phyloP scores from a whole-genome alignment of 1,140 invertebrate species.

The Amyelois transitella region DNA sequence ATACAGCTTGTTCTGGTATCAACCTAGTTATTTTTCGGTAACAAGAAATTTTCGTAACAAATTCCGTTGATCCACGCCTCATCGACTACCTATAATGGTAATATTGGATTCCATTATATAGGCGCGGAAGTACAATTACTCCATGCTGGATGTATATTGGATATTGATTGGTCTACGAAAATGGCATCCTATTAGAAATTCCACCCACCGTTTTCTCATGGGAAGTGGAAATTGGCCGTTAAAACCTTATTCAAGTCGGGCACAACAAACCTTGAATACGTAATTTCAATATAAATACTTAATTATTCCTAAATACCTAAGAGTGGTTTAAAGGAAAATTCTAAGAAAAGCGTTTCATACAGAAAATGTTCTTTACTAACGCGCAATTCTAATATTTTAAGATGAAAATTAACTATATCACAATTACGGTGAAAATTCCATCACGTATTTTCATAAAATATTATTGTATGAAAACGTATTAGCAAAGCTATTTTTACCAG shows the following conservation, averaged over 20 bases:
- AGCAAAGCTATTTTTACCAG: background rate
- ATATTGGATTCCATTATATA: constrained; percentile 5
- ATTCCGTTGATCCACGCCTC: constrained; percentile 2
- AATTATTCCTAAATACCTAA: constrained; percentile 9
- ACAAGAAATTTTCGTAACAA: constrained; percentile 3
- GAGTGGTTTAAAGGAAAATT: background rate
- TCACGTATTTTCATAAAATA: no score
- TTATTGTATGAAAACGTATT: background rate
- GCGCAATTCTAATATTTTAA: no score
- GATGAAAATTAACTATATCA: no score
- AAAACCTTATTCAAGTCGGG: constrained; percentile 20
- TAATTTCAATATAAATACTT: constrained; percentile 29
- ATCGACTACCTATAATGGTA: constrained; percentile 2
- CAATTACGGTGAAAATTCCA: no score
- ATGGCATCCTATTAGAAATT: background rate
- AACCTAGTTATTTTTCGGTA: background rate
- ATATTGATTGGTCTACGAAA: background rate
- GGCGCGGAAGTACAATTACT: background rate
- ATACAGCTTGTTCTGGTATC: background rate
- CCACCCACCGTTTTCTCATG: constrained; percentile 16
- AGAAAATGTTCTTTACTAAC: no score
- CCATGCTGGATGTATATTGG: background rate
- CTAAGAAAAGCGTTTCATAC: background rate
- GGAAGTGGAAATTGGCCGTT: constrained; percentile 25
- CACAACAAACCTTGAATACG: constrained; percentile 26